Conservation (phyloP, 2,797 vertebrate genomes). For the Poeciliopsis infans region DNA sequence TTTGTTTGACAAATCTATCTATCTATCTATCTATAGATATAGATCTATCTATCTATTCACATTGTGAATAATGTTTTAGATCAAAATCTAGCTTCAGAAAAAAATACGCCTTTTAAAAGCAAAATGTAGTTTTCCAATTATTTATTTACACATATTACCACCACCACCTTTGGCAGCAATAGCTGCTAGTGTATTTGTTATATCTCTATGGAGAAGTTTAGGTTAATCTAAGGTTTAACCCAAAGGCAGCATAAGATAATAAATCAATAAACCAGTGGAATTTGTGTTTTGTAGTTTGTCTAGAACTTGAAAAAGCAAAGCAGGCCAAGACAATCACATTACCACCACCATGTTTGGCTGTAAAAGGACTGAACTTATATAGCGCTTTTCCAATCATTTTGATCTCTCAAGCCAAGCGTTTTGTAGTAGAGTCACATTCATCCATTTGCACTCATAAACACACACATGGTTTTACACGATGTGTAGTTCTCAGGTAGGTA, state of each 20-base stretch:
- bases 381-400: too few species aligned
- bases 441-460: too few species aligned
- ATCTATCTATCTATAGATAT: conserved; percentile 24
- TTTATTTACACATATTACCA: too few species aligned
- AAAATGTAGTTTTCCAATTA: not conserved
- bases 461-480: too few species aligned
- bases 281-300: not conserved
- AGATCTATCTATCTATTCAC: conserved; percentile 29
- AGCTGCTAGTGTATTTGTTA: not conserved
- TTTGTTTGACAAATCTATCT: not conserved
- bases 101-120: not conserved
- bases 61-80: not conserved
- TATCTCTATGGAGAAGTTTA: not conserved
- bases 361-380: not conserved
- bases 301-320: not conserved
- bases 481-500: too few species aligned
- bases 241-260: not conserved
- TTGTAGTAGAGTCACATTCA: too few species aligned
- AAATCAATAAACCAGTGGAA: not conserved
- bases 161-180: not conserved
- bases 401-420: too few species aligned
- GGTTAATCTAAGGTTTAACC: not conserved
- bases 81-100: not conserved
- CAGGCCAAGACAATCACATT: not conserved
- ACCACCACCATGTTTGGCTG: not conserved